phyloP scores from a whole-genome alignment of 1,140 invertebrate genomes.

The Asobara japonica region DNA sequence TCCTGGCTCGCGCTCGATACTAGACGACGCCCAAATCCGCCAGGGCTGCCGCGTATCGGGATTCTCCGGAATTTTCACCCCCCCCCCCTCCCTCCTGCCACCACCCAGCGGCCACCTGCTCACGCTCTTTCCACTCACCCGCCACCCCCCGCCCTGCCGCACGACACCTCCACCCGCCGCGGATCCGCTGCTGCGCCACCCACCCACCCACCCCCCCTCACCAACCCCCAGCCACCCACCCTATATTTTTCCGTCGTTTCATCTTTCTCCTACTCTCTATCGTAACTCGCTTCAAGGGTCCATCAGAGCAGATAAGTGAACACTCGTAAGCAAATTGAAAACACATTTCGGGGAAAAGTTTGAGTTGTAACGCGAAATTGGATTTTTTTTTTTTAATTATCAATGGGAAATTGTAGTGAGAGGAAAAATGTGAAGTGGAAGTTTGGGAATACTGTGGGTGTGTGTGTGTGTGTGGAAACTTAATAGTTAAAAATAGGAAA shows the following conservation, averaged over 20 bases:
- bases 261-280: background rate
- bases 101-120: background rate
- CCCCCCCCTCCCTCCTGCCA: conserved; percentile 8
- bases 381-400: background rate
- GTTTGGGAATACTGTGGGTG: too few species aligned
- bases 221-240: background rate
- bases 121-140: too few species aligned
- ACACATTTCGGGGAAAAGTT: background rate
- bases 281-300: background rate
- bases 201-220: background rate
- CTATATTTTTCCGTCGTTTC: background rate
- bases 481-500: too few species aligned
- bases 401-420: too few species aligned
- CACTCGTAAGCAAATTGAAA: conserved; percentile 1
- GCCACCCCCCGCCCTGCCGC: too few species aligned
- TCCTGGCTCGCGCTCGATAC: conserved; percentile 63
- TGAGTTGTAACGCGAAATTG: background rate
- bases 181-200: conserved; percentile 18
- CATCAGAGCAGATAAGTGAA: background rate
- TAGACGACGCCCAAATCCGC: conserved; percentile 64
- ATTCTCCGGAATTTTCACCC: conserved; percentile 34
- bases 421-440: too few species aligned
- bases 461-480: too few species aligned
- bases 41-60: conserved; percentile 41
- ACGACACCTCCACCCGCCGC: too few species aligned